phyloP scores from a whole-genome alignment of 2,888 invertebrate species.

The Leptopilina myrica region DNA sequence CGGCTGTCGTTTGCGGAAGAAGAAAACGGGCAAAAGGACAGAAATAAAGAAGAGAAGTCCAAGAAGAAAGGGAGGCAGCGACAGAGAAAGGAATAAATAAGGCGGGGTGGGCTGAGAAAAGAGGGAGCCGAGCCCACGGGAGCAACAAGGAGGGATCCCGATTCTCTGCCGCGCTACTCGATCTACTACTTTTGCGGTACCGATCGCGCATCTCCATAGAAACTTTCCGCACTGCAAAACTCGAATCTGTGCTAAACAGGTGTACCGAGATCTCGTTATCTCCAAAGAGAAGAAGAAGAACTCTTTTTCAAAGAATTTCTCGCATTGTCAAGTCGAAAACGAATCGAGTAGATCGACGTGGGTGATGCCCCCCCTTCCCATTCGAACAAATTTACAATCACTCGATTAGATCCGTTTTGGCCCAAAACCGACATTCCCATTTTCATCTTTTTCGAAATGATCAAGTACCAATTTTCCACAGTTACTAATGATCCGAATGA shows the following conservation, averaged over 20 bases:
- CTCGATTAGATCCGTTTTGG: no score
- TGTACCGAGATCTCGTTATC: constrained; percentile 65
- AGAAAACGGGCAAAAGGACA: constrained; percentile 75
- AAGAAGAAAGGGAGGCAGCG: constrained; percentile 67
- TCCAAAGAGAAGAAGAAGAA: constrained; percentile 29
- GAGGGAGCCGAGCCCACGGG: constrained; percentile 50
- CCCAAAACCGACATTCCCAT: no score
- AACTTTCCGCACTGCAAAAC: constrained; percentile 58
- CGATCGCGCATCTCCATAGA: constrained; percentile 62
- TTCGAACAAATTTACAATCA: no score
- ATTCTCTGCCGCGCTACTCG: constrained; percentile 50
- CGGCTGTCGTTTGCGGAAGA: constrained; percentile 77
- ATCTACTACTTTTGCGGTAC: constrained; percentile 66
- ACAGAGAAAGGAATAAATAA: constrained; percentile 74
- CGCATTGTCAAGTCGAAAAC: no score
- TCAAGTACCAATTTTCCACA: no score
- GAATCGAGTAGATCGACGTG: no score
- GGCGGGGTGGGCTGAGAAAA: constrained; percentile 58
- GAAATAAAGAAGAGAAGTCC: constrained; percentile 69
- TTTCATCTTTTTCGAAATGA: no score
- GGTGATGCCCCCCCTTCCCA: no score
- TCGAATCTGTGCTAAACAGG: constrained; percentile 60
- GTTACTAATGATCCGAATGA: no score
- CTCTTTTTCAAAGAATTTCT: no score
- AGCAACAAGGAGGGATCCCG: constrained; percentile 53